Evolutionary conservation across 2,797 vertebrate genomes (phyloP).

Genomic region (Macroramphosus scolopax): DNA sequence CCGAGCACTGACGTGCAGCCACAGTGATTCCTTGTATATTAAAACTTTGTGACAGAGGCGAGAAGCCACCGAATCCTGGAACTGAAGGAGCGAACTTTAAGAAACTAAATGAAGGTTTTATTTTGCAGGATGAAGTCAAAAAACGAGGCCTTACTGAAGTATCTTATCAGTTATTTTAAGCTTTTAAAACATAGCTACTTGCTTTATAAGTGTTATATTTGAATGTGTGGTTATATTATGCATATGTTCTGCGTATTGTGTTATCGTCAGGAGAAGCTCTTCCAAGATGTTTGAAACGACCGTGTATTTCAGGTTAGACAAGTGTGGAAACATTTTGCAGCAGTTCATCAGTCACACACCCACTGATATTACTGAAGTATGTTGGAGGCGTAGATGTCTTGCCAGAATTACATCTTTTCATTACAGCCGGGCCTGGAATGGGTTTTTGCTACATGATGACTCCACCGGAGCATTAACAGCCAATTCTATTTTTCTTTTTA

Average conservation of each 20-base stretch:
- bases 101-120: background rate
- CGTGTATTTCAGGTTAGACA: slow-evolving; percentile 4
- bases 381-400: background rate
- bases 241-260: slow-evolving; percentile 15
- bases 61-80: no score
- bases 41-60: background rate
- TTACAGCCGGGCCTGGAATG: no score
- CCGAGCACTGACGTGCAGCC: slow-evolving; percentile 39
- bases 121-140: slow-evolving; percentile 14
- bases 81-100: no score
- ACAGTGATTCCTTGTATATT: slow-evolving; percentile 28
- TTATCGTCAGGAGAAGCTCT: slow-evolving; percentile 12
- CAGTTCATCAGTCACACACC: slow-evolving; percentile 13
- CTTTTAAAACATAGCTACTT: slow-evolving; percentile 28
- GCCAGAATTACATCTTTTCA: no score
- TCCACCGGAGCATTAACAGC: no score
- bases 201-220: slow-evolving; percentile 19
- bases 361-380: slow-evolving; percentile 15
- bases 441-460: no score
- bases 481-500: no score
- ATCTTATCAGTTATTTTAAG: slow-evolving; percentile 45
- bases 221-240: slow-evolving; percentile 10
- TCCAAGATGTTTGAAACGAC: slow-evolving; percentile 24
- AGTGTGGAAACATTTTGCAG: background rate
- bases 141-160: slow-evolving; percentile 52